Conservation (phyloP, 2,797 vertebrate species). For the Onychomys torridus region DNA sequence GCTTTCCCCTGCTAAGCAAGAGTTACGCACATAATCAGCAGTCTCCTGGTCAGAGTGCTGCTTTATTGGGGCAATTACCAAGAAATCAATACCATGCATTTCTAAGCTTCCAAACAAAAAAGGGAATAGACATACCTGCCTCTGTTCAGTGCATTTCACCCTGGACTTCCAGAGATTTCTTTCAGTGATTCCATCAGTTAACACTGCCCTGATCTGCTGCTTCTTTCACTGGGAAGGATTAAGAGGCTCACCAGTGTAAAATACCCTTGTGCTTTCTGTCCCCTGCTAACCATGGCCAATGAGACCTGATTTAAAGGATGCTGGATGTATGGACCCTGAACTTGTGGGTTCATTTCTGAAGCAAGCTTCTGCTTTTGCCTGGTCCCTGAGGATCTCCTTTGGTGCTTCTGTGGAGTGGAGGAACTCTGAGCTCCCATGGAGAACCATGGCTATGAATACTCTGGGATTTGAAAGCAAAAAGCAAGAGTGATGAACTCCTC, state of each 20-base stretch:
- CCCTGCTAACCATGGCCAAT: not conserved
- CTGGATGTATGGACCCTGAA: not conserved
- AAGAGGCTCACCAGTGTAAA: not conserved
- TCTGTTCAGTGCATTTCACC: slow-evolving; percentile 62
- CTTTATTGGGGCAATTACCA: slow-evolving; percentile 69
- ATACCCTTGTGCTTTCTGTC: not conserved
- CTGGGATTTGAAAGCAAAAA: not conserved
- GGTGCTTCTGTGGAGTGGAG: not conserved
- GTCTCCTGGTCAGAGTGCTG: slow-evolving; percentile 52
- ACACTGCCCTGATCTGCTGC: slow-evolving; percentile 27
- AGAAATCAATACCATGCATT: slow-evolving; percentile 73
- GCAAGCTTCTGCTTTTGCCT: not conserved
- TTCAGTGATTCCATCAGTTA: not conserved
- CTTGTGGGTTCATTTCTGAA: accelerated
- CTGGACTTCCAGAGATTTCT: slow-evolving; percentile 63
- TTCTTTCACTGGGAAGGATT: not conserved
- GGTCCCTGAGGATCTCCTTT: not conserved
- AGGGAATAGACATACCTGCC: slow-evolving; percentile 51
- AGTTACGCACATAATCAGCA: slow-evolving; percentile 60
- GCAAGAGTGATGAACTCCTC: not conserved
- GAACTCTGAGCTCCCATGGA: not conserved
- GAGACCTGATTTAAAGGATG: not conserved
- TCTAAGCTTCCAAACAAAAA: slow-evolving; percentile 53
- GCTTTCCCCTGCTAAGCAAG: slow-evolving; percentile 28
- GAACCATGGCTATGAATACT: not conserved